Conservation (phyloP, 2,113 vertebrate genomes). For the Cryptomyrus ogoouensis region DNA sequence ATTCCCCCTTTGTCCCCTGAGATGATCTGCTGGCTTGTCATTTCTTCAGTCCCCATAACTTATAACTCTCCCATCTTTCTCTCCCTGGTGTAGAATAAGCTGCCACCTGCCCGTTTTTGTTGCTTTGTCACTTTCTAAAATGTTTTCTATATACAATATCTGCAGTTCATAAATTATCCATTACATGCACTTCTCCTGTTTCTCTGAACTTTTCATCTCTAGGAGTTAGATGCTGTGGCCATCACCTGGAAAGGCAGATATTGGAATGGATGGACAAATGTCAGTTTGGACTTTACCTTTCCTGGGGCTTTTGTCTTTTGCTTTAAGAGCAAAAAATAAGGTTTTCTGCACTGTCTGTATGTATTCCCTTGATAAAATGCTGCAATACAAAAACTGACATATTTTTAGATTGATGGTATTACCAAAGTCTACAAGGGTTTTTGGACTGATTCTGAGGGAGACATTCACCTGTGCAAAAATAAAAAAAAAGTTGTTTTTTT, state of each 20-base stretch:
- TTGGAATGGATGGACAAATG: neutral
- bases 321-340: neutral
- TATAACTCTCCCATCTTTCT: neutral
- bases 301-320: neutral
- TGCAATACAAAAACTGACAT: neutral
- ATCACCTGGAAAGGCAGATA: neutral
- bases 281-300: neutral
- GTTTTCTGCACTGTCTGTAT: neutral
- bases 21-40: neutral
- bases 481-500: neutral
- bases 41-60: neutral
- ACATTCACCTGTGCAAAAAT: slow-evolving; percentile 40
- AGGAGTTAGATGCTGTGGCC: neutral
- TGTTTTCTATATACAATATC: neutral
- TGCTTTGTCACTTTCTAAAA: neutral
- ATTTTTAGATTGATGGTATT: neutral
- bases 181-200: neutral
- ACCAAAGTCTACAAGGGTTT: neutral
- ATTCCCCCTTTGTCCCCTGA: neutral
- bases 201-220: neutral
- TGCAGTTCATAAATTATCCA: neutral
- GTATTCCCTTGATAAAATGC: neutral
- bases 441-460: slow-evolving; percentile 36
- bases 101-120: neutral
- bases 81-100: neutral